These are phyloP conservation scores for Macquaria australasica DNA, from an alignment of 2,113 vertebrate genomes.

Conservation along the genomic window DNA sequence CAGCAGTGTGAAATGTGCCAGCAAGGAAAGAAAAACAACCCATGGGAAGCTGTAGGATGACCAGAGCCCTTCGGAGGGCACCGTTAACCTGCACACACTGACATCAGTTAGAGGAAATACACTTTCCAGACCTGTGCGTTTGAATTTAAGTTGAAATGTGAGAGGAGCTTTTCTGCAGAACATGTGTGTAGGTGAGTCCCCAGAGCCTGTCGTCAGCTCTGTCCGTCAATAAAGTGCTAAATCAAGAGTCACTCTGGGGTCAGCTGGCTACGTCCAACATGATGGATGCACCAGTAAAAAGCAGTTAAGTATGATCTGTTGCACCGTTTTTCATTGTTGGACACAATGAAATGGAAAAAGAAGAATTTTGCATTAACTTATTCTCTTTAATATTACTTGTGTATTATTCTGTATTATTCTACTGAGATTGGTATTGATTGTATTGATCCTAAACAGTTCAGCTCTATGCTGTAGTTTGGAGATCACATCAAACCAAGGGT, in stretches of 20 bases:
- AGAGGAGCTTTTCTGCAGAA: conserved; percentile 15
- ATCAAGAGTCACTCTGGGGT: background rate
- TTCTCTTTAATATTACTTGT: no score
- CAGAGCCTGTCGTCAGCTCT: background rate
- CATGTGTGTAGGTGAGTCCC: background rate
- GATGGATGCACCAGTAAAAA: conserved; percentile 1
- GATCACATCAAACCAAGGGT: no score
- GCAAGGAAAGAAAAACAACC: no score
- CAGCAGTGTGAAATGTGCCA: no score
- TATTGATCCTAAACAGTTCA: no score
- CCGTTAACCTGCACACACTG: background rate
- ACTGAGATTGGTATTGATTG: no score
- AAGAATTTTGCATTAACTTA: no score
- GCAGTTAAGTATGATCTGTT: background rate
- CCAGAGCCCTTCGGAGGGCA: background rate
- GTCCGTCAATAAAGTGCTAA: conserved; percentile 10
- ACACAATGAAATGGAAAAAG: conserved; percentile 3
- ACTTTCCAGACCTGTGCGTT: background rate
- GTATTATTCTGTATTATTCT: no score
- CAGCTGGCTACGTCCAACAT: background rate
- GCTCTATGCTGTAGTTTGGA: no score
- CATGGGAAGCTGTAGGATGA: background rate
- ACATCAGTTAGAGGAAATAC: conserved; percentile 13
- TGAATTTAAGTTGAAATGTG: conserved; percentile 1
- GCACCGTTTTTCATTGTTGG: background rate